phyloP scores from a whole-genome alignment of 2,797 vertebrate genomes.

The Sylvilagus floridanus region DNA sequence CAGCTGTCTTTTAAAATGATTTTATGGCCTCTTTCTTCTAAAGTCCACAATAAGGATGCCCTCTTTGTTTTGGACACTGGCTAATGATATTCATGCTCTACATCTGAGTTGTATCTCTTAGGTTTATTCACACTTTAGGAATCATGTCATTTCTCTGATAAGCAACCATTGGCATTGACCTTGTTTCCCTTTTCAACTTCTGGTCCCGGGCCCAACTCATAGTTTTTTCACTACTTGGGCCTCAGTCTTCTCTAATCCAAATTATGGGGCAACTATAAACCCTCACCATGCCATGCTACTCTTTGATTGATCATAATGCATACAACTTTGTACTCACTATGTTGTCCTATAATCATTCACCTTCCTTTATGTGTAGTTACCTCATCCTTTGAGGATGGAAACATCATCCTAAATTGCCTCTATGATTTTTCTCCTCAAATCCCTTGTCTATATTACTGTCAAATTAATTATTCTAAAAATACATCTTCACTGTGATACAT shows the following conservation, averaged over 20 bases:
- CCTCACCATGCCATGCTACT: not conserved
- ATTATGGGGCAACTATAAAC: not conserved
- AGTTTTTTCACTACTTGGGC: not conserved
- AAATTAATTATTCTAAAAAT: constrained; percentile 44
- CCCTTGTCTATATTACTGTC: not conserved
- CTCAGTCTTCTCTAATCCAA: not conserved
- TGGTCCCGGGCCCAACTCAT: not conserved
- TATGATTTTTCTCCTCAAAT: not conserved
- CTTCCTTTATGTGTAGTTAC: constrained; percentile 1
- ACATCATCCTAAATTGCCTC: not conserved
- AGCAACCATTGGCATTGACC: not conserved
- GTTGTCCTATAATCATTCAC: not conserved
- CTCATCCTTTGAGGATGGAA: not conserved
- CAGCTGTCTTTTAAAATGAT: not conserved
- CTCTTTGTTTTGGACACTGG: not conserved
- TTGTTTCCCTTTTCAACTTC: constrained; percentile 16
- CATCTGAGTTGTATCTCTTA: not conserved
- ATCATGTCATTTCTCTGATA: not conserved
- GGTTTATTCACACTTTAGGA: not conserved
- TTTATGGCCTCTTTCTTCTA: not conserved
- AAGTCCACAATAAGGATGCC: not conserved
- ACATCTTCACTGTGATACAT: not conserved
- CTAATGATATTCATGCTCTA: not conserved
- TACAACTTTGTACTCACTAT: not conserved
- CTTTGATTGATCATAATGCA: not conserved